Evolutionary conservation across 2,113 vertebrate species (phyloP), one percentile per base, ranked within the genome.

Genomic region (Psilopogon haemacephalus): DNA sequence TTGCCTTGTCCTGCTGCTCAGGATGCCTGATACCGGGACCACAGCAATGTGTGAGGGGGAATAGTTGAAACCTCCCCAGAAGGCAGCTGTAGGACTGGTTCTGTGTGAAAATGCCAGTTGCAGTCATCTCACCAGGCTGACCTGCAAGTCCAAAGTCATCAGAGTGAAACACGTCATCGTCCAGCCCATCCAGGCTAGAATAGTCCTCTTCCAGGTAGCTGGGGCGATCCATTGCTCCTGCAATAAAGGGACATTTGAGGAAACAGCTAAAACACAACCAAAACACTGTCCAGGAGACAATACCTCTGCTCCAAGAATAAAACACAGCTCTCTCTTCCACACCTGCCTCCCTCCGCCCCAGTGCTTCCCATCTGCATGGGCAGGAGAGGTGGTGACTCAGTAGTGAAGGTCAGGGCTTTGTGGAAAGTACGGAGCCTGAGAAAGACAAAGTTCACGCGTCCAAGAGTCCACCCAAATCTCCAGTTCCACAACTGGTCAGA

Each of bases 1-100:
- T 98, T 94, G 98, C 98, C 94, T 98, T 98, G 96, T 98, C 98
- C 95, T 98, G 98, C 95, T 97, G 98, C 91, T 97, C 98, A 75
- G 97, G 94, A 92, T 95, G 92, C 87, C 97, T 97, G 92, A 97
- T 96, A 79, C 98, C 98, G 55, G 98, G 98, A 84, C 98, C 98
- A 95, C 98, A 98, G 97, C 97, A 98, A 69, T 98, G 98, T 87
- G 98, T 97, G 78, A 98, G 98, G 84, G 98, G 97, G 63, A 98
- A 98, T 93, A 98, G 97, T 87, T 98, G 98, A 93, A 98, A 98
- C 67, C 97, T 97, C 71, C 97, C 96, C 78, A 98, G 91, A 78
- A 97, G 97, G 82, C 97, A 97, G 79, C 96, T 98, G 89, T 97
- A 98, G 87, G 97, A 96, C 90, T 97, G 97, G 96, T 97, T 98